Base-by-base conservation (phyloP, 2,113 vertebrate genomes). In the Colinus virginianus region DNA sequence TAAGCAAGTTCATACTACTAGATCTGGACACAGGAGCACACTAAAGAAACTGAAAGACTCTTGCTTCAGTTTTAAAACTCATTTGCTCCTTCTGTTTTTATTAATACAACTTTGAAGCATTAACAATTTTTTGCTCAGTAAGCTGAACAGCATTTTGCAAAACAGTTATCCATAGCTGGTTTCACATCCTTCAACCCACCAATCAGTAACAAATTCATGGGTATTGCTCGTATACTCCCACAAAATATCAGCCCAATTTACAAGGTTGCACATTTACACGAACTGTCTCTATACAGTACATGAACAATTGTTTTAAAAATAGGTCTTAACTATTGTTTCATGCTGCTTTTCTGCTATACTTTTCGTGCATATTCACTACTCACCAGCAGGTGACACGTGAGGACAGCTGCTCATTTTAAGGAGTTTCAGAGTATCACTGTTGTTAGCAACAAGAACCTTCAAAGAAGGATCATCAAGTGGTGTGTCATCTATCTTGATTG, bases 361-460 rank as follows among this genome's bases (percentile, higher is more conserved):
- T 76, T 51, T 70, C 26, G 63, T 21, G 61, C 3, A 67, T 4
- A 36, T 28, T 80, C 42, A 83, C 23, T 88, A 97, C 97, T 95
- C 94, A 98, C 98, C 98, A 91, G 98, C 98, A 89, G 98, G 98
- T 56, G 98, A 98, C 30, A 99, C 97, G 23, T 98, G 97, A 94
- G 98, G 98, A 95, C 98, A 98, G 90, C 98, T 98, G 84, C 97
- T 98, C 98, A 98, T 98, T 97, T 98, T 98, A 8, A 98, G 94
- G 38, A 98, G 95, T 92, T 97, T 98, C 20, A 98, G 93, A 43
- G 97, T 98, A 67, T 98, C 98, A 34, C 98, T 98, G 25, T 98
- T 98, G 95, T 98, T 98, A 70, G 98, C 98, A 58, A 98, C 98
- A 26, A 98, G 97, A 85, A 98, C 98, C 82, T 98, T 98, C 90